Evolutionary conservation across 2,797 vertebrate species (phyloP), one percentile per base, ranked within the genome.

Genomic region (Sphenopsis melanotis): DNA sequence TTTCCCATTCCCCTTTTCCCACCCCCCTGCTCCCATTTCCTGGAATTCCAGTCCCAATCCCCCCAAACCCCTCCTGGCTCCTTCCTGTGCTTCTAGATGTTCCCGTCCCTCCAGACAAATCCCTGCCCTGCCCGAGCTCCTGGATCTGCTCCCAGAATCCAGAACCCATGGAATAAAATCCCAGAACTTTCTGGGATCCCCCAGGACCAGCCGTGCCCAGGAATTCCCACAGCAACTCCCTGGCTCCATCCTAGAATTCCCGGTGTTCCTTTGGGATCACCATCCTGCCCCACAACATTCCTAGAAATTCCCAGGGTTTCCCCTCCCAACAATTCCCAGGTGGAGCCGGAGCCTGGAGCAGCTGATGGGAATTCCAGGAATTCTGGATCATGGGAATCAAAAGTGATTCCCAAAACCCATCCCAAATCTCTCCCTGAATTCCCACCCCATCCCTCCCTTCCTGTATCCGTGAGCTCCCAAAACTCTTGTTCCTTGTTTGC

Each of bases 401-500:
- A 57, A 56, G 24, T 5, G 15, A 49, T 68, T 57, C 42, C 63
- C 36, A n/a, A 57, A 79, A 17, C 5, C 16, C 39, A 30, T 29
- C 39, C 26, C 11, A 63, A 29, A 64, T 64, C 32, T 26, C 26
- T 55, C 49, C 75, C 15, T 29, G 13, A 78, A 64, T 64, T 64
- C 74, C 59, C 42, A 59, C 27, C 27, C 16, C 37, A 23, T 29
- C 20, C 49, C n/a, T 44, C 39, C 26, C 14, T 55, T 46, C 50
- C 61, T 0, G 0, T 15, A 39, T 32, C 76, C 61, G 8, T 1
- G 22, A 56, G 29, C 7, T 79, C 61, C 34, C 61, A 18, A 39
- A 79, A 18, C 7, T 27, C 52, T 32, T 6, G 0, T 32, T 37
- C 60, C 8, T 65, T 0, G 0, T 20, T 78, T 4, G 12, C 10